These are phyloP conservation scores for Latheticus oryzae DNA, from an alignment of 2,888 invertebrate genomes.

Conservation along the genomic window DNA sequence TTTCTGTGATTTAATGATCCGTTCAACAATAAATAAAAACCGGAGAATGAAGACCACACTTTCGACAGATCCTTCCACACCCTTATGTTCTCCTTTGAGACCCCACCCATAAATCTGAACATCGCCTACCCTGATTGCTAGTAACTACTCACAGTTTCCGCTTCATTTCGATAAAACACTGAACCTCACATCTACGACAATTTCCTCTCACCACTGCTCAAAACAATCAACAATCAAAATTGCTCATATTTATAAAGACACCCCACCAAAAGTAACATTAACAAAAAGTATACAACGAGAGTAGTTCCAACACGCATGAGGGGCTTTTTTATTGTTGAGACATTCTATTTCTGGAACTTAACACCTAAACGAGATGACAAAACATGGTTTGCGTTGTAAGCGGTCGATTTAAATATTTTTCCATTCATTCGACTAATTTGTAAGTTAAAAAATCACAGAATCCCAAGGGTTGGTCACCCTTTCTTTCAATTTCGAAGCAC, in stretches of 20 bases:
- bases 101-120: neutral
- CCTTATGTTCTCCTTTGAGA: neutral
- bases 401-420: neutral
- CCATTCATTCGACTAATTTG: constrained; percentile 2
- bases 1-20: no score
- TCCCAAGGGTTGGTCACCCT: no score
- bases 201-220: constrained; percentile 17
- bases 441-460: constrained; percentile 1
- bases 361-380: constrained; percentile 11
- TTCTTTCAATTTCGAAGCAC: neutral
- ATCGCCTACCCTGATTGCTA: no score
- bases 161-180: constrained; percentile 13
- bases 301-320: constrained; percentile 41
- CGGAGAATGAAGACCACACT: no score
- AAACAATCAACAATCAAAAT: constrained; percentile 41
- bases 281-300: constrained; percentile 47
- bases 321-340: constrained; percentile 38
- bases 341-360: constrained; percentile 35
- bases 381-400: neutral
- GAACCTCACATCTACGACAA: constrained; percentile 10
- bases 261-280: constrained; percentile 53
- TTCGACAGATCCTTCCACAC: neutral
- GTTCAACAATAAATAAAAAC: no score
- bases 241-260: constrained; percentile 54
- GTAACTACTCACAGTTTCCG: constrained; percentile 34